Evolutionary conservation across 2,888 invertebrate species (phyloP).

Genomic region (Tachina fera): DNA sequence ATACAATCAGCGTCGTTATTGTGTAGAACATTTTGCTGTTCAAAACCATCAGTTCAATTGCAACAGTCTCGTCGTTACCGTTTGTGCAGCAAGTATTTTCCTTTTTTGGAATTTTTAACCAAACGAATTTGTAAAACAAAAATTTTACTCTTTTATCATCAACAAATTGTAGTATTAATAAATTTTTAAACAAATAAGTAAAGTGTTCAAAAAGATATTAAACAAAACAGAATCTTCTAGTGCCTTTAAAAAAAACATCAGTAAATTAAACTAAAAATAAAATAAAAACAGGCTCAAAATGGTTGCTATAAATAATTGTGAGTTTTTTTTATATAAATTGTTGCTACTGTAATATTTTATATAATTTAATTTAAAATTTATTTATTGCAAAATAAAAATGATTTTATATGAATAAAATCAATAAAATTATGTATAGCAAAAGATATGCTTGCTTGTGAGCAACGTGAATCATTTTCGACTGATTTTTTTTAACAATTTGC

Average conservation of each 20-base stretch:
- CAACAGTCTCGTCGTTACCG: constrained; percentile 71
- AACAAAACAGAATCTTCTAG: constrained; percentile 35
- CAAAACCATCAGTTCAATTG: constrained; percentile 66
- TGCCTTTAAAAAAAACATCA: constrained; percentile 41
- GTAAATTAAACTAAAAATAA: constrained; percentile 6
- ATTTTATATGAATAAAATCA: constrained; percentile 2
- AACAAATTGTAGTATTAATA: constrained; percentile 20
- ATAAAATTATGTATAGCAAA: background rate
- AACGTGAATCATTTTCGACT: constrained; percentile 1
- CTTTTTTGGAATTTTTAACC: constrained; percentile 48
- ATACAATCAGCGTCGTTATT: constrained; percentile 52
- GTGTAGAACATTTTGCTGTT: constrained; percentile 54
- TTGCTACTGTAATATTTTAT: background rate
- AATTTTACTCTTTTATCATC: constrained; percentile 41
- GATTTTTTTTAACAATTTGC: background rate
- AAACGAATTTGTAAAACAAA: constrained; percentile 43
- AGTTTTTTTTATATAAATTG: constrained; percentile 33
- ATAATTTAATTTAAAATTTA: constrained; percentile 2
- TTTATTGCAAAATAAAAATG: constrained; percentile 18
- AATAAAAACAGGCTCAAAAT: constrained; percentile 52
- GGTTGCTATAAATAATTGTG: constrained; percentile 70
- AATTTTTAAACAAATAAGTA: background rate
- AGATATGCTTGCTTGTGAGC: background rate
- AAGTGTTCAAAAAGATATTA: constrained; percentile 48
- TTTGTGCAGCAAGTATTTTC: constrained; percentile 64